Conservation (phyloP, 2,113 vertebrate genomes). For the Oncorhynchus nerka region DNA sequence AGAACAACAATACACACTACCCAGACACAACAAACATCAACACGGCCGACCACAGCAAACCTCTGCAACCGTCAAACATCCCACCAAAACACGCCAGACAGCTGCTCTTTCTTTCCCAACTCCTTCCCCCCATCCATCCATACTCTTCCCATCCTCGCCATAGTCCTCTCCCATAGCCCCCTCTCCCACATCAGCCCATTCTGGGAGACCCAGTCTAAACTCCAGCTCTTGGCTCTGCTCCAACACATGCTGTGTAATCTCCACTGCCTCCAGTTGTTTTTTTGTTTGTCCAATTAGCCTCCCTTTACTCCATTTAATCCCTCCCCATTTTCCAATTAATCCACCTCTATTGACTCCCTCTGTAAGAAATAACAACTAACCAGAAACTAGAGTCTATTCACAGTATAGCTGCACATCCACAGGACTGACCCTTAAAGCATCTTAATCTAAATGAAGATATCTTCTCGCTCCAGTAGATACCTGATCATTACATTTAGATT, state of each 20-base stretch:
- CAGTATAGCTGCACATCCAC: neutral
- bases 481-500: too few relatives aligned
- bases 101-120: neutral
- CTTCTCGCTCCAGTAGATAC: too few relatives aligned
- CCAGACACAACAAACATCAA: constrained; percentile 50
- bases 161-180: neutral
- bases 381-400: neutral
- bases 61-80: neutral
- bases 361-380: neutral
- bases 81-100: neutral
- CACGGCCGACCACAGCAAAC: neutral
- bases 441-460: too few relatives aligned
- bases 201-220: neutral
- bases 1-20: neutral
- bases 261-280: constrained; percentile 8
- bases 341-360: neutral
- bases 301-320: neutral
- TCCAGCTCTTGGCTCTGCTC: constrained; percentile 15
- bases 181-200: neutral
- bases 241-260: constrained; percentile 19
- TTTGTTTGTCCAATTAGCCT: constrained; percentile 23
- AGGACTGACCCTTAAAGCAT: too few relatives aligned
- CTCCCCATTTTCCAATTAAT: neutral
- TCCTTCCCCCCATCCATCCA: neutral
- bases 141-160: neutral